Percentiles rank a stretch among this genome's conserved stretches.
Evolutionary conservation across 2,797 vertebrate genomes (phyloP).

Genomic region (Spheniscus humboldti): DNA sequence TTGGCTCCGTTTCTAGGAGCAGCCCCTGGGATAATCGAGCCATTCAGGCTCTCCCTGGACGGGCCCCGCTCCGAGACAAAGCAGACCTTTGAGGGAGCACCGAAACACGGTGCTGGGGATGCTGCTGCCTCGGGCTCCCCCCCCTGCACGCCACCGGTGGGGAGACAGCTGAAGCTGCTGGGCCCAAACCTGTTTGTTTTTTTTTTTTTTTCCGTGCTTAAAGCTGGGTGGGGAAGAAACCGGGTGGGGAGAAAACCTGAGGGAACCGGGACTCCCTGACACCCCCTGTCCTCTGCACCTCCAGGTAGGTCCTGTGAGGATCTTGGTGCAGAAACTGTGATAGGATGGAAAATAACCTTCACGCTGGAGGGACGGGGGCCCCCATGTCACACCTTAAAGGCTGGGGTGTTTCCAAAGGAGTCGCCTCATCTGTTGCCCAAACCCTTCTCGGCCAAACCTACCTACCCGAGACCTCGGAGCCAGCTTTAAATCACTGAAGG

Average conservation of each 20-base stretch:
- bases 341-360: neutral
- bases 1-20: neutral
- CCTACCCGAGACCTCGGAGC: too few relatives aligned
- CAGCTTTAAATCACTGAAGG: neutral
- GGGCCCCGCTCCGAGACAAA: neutral
- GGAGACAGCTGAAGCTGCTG: neutral
- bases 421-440: too few relatives aligned
- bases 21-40: neutral
- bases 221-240: neutral
- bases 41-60: neutral
- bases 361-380: neutral
- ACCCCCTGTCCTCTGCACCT: accelerated
- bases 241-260: accelerated
- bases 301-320: neutral
- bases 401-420: neutral
- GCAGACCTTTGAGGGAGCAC: neutral
- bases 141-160: accelerated
- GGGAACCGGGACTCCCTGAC: neutral
- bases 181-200: too few relatives aligned
- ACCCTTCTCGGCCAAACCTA: too few relatives aligned
- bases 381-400: accelerated
- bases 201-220: neutral
- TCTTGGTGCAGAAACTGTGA: too few relatives aligned
- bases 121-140: neutral
- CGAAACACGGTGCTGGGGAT: neutral